phyloP scores from a whole-genome alignment of 2,888 invertebrate genomes.

The Oithona nana region DNA sequence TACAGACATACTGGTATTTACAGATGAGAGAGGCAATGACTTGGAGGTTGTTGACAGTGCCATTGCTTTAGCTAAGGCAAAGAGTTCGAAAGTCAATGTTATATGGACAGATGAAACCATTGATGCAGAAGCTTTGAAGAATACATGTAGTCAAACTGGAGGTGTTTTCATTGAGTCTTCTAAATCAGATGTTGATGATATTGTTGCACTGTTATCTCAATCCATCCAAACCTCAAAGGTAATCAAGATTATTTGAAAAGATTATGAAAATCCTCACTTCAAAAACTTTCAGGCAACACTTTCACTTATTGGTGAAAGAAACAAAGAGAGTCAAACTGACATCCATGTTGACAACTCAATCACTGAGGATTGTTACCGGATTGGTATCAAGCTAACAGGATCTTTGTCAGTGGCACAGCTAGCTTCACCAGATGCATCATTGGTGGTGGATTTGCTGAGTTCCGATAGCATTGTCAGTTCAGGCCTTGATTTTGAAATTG shows the following conservation, averaged over 20 bases:
- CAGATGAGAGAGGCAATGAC: background rate
- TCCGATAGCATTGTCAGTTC: background rate
- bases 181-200: background rate
- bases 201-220: background rate
- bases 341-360: background rate
- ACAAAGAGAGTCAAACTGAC: background rate
- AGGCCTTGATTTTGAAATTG: background rate
- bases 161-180: background rate
- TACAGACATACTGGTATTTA: background rate
- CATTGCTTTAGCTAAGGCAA: background rate
- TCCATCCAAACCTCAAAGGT: background rate
- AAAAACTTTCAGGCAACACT: background rate
- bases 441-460: background rate
- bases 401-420: background rate
- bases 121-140: background rate
- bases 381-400: background rate
- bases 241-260: no score
- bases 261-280: no score
- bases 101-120: background rate
- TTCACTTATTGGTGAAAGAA: background rate
- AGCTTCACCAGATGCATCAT: background rate
- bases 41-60: background rate
- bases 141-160: background rate
- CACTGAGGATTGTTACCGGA: background rate
- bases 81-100: background rate